Evolutionary conservation across 2,113 vertebrate species (phyloP).

Genomic region (Setophaga kirtlandii): DNA sequence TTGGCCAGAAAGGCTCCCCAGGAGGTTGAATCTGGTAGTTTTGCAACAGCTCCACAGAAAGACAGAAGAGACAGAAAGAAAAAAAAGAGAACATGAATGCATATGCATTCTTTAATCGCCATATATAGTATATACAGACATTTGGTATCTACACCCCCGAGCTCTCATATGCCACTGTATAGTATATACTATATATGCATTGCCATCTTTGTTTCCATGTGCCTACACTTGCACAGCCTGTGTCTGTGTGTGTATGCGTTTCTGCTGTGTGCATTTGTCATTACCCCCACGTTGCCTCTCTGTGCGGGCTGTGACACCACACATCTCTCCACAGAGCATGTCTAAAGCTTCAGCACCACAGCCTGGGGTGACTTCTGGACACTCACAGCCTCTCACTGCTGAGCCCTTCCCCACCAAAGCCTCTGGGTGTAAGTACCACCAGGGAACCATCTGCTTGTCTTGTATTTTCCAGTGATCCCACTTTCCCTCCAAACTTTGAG

Average conservation of each 20-base stretch:
- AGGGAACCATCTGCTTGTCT: background rate
- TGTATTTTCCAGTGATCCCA: background rate
- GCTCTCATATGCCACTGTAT: background rate
- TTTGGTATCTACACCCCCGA: slow-evolving; percentile 35
- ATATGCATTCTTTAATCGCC: slow-evolving; percentile 16
- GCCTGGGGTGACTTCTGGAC: background rate
- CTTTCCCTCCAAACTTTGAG: fast-evolving
- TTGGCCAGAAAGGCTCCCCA: slow-evolving; percentile 58
- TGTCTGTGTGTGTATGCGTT: background rate
- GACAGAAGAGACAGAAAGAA: slow-evolving; percentile 39
- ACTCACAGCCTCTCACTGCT: background rate
- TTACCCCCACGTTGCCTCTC: background rate
- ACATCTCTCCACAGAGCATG: fast-evolving
- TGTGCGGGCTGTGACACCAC: fast-evolving
- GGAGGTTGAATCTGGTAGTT: slow-evolving; percentile 59
- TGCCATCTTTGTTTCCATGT: slow-evolving; percentile 9
- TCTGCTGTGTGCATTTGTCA: background rate
- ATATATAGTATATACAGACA: slow-evolving; percentile 62
- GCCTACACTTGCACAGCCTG: background rate
- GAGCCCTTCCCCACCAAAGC: background rate
- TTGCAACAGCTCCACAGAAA: slow-evolving; percentile 52
- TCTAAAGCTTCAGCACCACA: background rate
- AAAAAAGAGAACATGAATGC: slow-evolving; percentile 41
- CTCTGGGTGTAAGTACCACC: background rate
- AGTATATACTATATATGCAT: background rate